Percentiles rank a stretch among this genome's conserved stretches.
Conservation (phyloP, 2,888 invertebrate species). For the Escarpia spicata region DNA sequence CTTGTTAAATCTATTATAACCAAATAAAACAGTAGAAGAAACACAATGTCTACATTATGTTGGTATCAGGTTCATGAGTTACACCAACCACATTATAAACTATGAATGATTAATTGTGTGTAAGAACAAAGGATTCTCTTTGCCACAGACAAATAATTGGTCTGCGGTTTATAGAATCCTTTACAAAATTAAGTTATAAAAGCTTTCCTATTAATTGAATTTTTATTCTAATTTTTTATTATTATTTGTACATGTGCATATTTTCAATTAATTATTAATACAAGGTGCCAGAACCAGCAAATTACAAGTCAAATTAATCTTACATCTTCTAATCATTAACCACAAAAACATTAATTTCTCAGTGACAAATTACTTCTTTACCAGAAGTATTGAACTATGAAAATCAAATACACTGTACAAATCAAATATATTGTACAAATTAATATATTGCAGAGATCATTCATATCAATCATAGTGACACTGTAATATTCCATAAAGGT, state of each 20-base stretch:
- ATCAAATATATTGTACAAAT: too few species aligned
- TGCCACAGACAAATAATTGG: too few species aligned
- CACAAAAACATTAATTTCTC: not conserved
- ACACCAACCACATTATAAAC: not conserved
- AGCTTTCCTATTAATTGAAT: too few species aligned
- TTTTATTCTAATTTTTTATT: not conserved
- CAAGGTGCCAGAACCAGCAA: not conserved
- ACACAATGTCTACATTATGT: not conserved
- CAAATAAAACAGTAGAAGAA: too few species aligned
- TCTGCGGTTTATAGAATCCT: not conserved
- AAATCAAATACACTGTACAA: too few species aligned
- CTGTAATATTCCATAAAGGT: not conserved
- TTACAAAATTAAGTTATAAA: too few species aligned
- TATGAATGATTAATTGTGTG: not conserved
- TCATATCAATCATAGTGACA: not conserved
- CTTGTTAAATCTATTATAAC: too few species aligned
- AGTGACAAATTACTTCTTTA: not conserved
- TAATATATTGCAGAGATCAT: not conserved
- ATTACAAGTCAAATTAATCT: not conserved
- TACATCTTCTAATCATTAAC: not conserved
- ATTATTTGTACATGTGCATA: not conserved
- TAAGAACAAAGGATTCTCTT: too few species aligned
- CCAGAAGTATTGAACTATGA: not conserved
- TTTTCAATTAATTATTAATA: too few species aligned
- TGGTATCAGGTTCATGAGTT: not conserved